Evolutionary conservation across 2,888 invertebrate genomes (phyloP).

Genomic region (Eupsilia transversa): DNA sequence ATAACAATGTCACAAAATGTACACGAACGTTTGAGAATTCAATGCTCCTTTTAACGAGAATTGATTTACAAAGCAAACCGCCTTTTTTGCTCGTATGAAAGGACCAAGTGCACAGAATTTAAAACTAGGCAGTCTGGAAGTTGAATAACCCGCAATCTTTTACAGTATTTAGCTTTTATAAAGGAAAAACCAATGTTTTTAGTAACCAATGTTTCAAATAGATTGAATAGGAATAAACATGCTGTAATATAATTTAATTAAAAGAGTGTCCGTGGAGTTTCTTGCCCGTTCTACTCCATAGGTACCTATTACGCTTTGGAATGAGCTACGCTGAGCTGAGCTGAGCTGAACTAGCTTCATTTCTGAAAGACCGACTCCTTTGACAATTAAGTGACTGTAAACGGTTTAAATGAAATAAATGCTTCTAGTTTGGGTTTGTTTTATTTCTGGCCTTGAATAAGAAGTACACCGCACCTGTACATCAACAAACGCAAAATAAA

Average conservation of each 20-base stretch:
- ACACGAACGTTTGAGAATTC: constrained; percentile 43
- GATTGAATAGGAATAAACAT: background rate
- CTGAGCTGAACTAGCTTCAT: too few species aligned
- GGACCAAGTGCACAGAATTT: constrained; percentile 36
- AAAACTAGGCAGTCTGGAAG: constrained; percentile 20
- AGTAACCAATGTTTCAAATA: background rate
- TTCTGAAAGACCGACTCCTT: too few species aligned
- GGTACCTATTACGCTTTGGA: too few species aligned
- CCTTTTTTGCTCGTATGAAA: constrained; percentile 45
- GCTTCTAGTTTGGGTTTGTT: background rate
- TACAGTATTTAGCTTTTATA: background rate
- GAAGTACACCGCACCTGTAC: background rate
- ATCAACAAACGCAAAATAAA: background rate
- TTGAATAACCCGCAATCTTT: constrained; percentile 6
- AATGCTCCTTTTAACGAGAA: constrained; percentile 42
- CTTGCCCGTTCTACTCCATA: too few species aligned
- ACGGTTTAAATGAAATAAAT: background rate
- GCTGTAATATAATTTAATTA: background rate
- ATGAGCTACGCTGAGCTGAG: too few species aligned
- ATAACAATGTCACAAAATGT: constrained; percentile 27
- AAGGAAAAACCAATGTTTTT: background rate
- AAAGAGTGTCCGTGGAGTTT: too few species aligned
- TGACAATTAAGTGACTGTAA: too few species aligned
- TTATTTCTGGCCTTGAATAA: background rate
- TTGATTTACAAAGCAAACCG: constrained; percentile 32